phyloP scores from a whole-genome alignment of 2,888 invertebrate species.

The Galeruca laticollis region DNA sequence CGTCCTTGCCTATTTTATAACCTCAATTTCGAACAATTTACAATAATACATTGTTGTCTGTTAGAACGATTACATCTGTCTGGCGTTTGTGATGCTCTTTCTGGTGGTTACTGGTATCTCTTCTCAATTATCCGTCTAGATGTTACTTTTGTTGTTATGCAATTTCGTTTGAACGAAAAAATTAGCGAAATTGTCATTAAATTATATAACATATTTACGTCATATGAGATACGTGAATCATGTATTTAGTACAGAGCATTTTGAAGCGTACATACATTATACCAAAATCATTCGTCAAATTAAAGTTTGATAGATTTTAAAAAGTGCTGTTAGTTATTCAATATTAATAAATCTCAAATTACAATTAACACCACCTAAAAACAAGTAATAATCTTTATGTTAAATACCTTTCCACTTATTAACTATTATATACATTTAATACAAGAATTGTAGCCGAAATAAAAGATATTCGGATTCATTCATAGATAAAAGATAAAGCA shows the following conservation, averaged over 20 bases:
- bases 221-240: not conserved
- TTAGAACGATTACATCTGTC: constrained; percentile 5
- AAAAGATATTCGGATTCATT: no score
- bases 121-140: not conserved
- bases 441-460: no score
- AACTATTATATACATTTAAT: no score
- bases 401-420: no score
- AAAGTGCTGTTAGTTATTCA: no score
- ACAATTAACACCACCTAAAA: no score
- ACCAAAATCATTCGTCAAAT: no score
- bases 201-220: not conserved
- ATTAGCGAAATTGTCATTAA: not conserved
- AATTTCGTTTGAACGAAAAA: not conserved
- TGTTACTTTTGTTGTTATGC: constrained; percentile 1
- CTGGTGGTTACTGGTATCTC: not conserved
- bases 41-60: constrained; percentile 8
- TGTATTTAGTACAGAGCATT: not conserved
- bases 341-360: no score
- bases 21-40: not conserved
- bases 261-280: no score
- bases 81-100: constrained; percentile 6
- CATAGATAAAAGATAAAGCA: no score
- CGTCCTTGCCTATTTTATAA: not conserved
- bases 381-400: no score
- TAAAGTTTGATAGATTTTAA: no score